These are phyloP conservation scores for Ypsolopha scabrella DNA, from an alignment of 2,888 invertebrate species.

Conservation along the genomic window DNA sequence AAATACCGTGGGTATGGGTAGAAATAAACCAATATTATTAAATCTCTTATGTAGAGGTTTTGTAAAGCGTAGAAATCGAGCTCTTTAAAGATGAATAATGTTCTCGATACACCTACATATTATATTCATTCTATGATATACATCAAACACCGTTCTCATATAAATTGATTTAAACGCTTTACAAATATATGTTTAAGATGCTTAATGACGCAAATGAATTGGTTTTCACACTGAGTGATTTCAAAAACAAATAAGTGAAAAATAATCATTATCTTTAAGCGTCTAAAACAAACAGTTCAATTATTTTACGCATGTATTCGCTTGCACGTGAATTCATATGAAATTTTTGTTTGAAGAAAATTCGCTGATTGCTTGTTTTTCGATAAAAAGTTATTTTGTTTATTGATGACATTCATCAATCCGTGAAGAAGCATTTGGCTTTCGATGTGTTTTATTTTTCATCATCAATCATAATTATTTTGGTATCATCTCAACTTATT, in stretches of 20 bases:
- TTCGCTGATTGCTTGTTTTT: slow-evolving; percentile 37
- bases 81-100: not conserved
- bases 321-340: slow-evolving; percentile 40
- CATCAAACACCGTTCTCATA: not conserved
- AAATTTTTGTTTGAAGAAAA: slow-evolving; percentile 22
- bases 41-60: not conserved
- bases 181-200: slow-evolving; percentile 1
- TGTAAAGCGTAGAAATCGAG: not conserved
- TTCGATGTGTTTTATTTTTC: slow-evolving; percentile 47
- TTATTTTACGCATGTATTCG: slow-evolving; percentile 33
- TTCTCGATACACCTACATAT: not conserved
- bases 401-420: not conserved
- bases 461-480: slow-evolving; percentile 19
- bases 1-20: not conserved
- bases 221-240: not conserved
- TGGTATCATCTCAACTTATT: no score
- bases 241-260: not conserved
- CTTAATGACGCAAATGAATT: not conserved
- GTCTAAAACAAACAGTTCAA: not conserved
- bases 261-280: not conserved
- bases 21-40: not conserved
- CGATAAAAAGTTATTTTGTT: not conserved
- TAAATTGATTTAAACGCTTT: not conserved
- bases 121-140: not conserved
- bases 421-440: slow-evolving; percentile 24